Conservation (phyloP, 2,113 vertebrate species). For the Anolis sagrei region DNA sequence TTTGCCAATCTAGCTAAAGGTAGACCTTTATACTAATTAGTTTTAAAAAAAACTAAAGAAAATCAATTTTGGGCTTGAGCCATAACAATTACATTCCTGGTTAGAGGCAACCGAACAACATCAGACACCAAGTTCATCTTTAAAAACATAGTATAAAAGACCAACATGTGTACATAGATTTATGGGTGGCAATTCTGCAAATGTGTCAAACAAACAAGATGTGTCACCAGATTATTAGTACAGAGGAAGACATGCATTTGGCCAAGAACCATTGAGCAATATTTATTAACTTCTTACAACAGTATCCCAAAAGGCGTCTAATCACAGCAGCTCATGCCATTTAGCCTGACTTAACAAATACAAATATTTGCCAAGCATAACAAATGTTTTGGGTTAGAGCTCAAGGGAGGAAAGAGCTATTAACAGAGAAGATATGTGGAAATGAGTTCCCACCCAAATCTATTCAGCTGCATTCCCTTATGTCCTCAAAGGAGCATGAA, state of each 20-base stretch:
- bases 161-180: not conserved
- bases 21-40: not conserved
- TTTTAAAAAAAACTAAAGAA: not conserved
- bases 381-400: not conserved
- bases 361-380: constrained; percentile 25
- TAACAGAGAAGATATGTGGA: not conserved
- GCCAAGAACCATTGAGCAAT: not conserved
- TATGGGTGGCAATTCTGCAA: not conserved
- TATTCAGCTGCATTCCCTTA: not conserved
- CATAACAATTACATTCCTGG: not conserved
- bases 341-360: not conserved
- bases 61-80: not conserved
- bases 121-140: not conserved
- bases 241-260: not conserved
- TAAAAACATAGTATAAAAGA: not conserved
- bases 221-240: constrained; percentile 6
- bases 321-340: not conserved
- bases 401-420: not conserved
- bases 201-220: constrained; percentile 13
- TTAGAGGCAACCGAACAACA: not conserved
- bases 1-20: not conserved
- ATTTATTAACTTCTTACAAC: constrained; percentile 22
- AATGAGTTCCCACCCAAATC: constrained; percentile 27
- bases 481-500: constrained; percentile 23
- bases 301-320: not conserved